Evolutionary conservation across 2,113 vertebrate genomes (phyloP), one percentile per base, ranked within the genome.

Genomic region (Seriola aureovittata): DNA sequence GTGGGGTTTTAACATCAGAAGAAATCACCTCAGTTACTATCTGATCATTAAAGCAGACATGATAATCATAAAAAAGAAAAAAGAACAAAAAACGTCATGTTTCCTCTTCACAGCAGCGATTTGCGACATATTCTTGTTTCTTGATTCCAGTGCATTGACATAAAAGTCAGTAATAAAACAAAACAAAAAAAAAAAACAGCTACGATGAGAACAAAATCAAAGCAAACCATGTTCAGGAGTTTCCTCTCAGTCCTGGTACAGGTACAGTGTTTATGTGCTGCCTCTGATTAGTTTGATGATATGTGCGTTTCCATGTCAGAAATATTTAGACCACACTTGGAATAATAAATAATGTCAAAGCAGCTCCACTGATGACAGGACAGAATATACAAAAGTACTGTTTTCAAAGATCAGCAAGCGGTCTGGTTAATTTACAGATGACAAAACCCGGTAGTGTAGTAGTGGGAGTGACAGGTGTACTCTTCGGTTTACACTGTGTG

Each of bases 141-240:
- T 67, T 78, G 55, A 81, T 87, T 93, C 75, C 90, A 92, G 87
- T 92, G 90, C 87, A 78, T 64, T 17, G 63, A 84, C 85, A 36
- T 25, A 10, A 73, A 75, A 63, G 66, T 59, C 48, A 46, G 59
- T 72, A 70, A 46, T 23, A 32, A 34, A 38, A 46, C 4, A 50
- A 23, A 55, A 38, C n/a, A 38, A 36, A 23, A 23, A 23, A 23
- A 62, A 62, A 58, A 72, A 57, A 1, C 29, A 48, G 17, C 19
- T 58, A 59, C 8, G 21, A 36, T 23, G 46, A 55, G 4, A 68
- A 75, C 50, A 52, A 57, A 60, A 84, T 44, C 54, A 75, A 65
- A 57, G 4, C 19, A 59, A 74, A 81, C 32, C 0, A 25, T 16
- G 16, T 50, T 66, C 34, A 34, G 62, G 48, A 44, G 54, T 32